Conservation (phyloP, 2,113 vertebrate species). For the Malurus cyaneus region DNA sequence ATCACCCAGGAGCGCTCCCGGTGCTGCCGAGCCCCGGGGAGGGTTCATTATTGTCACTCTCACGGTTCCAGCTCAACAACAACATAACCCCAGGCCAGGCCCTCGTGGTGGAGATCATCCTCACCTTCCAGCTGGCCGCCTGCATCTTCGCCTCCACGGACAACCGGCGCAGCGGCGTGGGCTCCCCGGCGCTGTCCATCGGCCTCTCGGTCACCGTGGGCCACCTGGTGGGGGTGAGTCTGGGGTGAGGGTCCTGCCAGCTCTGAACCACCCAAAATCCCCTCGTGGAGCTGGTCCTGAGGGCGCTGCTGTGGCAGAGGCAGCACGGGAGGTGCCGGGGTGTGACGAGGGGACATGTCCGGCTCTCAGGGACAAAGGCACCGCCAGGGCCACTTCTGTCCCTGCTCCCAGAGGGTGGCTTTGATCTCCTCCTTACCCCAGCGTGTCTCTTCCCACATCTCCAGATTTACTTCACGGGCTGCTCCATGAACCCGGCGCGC, state of each 20-base stretch:
- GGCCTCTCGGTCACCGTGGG: slow-evolving; percentile 78
- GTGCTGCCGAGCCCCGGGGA: accelerated
- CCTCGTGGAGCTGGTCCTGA: accelerated
- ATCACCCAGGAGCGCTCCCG: accelerated
- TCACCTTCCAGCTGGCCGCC: slow-evolving; percentile 80
- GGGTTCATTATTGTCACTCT: neutral
- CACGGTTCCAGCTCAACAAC: slow-evolving; percentile 63
- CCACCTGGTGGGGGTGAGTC: slow-evolving; percentile 80
- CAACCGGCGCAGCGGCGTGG: slow-evolving; percentile 61
- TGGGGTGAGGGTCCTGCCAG: accelerated
- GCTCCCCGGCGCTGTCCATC: slow-evolving; percentile 72
- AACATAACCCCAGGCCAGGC: slow-evolving; percentile 69
- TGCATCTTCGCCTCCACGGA: slow-evolving; percentile 78
- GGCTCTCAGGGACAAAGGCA: neutral
- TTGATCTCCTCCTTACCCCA: accelerated
- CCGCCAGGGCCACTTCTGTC: accelerated
- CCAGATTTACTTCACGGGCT: slow-evolving; percentile 82
- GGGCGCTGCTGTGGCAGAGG: neutral
- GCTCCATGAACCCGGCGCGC: slow-evolving; percentile 83
- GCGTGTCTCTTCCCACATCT: neutral
- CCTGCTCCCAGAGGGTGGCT: neutral
- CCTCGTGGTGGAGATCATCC: slow-evolving; percentile 75
- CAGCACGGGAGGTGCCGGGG: accelerated
- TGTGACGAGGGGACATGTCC: accelerated
- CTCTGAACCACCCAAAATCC: neutral